Evolutionary conservation across 2,888 invertebrate species (phyloP), one percentile per base, ranked within the genome.

Genomic region (Eutolmus rufibarbis): DNA sequence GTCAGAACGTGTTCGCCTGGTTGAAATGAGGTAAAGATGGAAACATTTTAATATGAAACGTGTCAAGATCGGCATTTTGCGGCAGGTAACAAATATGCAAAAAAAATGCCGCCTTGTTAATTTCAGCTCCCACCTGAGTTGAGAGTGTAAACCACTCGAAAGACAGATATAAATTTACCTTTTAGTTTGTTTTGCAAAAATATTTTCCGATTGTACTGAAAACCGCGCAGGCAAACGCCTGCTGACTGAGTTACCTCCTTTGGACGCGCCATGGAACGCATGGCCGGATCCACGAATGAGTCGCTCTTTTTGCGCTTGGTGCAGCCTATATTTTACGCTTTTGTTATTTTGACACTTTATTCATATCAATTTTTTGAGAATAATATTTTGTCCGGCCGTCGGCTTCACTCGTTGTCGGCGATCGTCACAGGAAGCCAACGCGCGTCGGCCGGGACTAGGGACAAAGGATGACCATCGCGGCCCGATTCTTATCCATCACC

Each of bases 341-440:
- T 86, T 86, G 78, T 86, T 78, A 57, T 57, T 57, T 79, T 79
- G 86, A 86, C 78, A 51, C 56, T 66, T 86, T 86, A 79, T 86
- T 86, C 77, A 86, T 86, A 86, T 86, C n/a, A 51, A 77, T 77
- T 86, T 86, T 74, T 84, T 84, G 34, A 77, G n/a, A 76, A 74
- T 86, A 51, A 77, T 86, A 66, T 66, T 57, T 66, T 66, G 82
- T 8, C n/a, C 37, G 31, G 23, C 57, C 28, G 43, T 77, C 40
- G 34, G 76, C 31, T n/a, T 19, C 76, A 34, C 51, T 77, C 37
- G 86, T 86, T 77, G 51, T 86, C 77, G 77, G 46, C 77, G 85
- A 77, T 86, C 86, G 34, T 86, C 56, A 46, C 86, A 86, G 86
- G 86, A 86, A 86, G 77, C 77, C 86, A 86, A 77, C 66, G 82